Evolutionary conservation across 2,888 invertebrate species (phyloP).

Genomic region (Stegophylla sp.): DNA sequence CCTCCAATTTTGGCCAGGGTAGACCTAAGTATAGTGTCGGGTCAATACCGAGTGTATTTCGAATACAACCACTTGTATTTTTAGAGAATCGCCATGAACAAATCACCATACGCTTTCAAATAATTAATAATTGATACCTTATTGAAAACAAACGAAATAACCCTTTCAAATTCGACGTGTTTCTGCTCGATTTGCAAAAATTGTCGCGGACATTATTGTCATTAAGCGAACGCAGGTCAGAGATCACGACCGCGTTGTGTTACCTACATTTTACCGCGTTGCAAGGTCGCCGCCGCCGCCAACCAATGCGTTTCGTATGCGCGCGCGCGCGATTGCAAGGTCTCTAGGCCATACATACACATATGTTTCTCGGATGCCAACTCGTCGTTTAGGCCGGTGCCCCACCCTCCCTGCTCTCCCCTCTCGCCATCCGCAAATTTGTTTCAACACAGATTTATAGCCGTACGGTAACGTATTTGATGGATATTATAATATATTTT

Average conservation of each 20-base stretch:
- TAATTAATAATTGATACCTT: too few species aligned
- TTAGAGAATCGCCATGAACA: too few species aligned
- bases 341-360: background rate
- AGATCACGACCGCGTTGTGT: background rate
- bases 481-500: background rate
- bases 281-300: conserved; percentile 31
- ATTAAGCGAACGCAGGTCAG: too few species aligned
- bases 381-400: background rate
- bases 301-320: conserved; percentile 44
- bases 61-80: too few species aligned
- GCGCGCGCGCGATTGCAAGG: conserved; percentile 26
- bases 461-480: background rate
- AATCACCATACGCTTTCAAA: too few species aligned
- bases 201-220: too few species aligned
- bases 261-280: conserved; percentile 27
- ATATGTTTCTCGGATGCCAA: conserved; percentile 3
- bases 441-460: background rate
- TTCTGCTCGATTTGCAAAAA: too few species aligned
- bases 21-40: too few species aligned
- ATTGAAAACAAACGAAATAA: too few species aligned
- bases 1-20: too few species aligned
- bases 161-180: too few species aligned
- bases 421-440: background rate
- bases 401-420: background rate
- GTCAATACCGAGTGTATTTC: too few species aligned